Evolutionary conservation across 2,888 invertebrate genomes (phyloP), one percentile per base, ranked within the genome.

Genomic region (Ichneumon xanthorius): DNA sequence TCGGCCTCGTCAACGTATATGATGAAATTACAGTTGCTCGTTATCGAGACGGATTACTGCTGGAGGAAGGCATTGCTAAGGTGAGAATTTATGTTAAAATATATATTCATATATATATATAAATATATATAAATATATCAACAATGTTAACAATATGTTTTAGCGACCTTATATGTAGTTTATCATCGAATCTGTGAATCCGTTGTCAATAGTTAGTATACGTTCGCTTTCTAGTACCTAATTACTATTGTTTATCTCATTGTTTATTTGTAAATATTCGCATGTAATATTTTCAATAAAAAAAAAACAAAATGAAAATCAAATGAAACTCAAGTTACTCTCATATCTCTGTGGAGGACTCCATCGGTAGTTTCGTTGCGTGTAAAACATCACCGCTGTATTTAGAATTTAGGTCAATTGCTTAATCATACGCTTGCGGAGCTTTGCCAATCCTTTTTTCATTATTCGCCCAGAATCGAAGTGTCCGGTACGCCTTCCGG

Each of bases 1-100:
- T 82, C 84, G 89, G 82, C 87, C 75, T 88, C 89, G 87, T 89
- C 90, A 61, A 85, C 90, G 81, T 93, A 92, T 91, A 93, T 92
- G 91, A 93, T 93, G 93, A 93, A 93, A 92, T 91, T 93, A 83
- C 93, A 93, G 90, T 84, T 93, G 87, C 88, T 93, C 76, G 93
- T 93, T 81, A 92, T 93, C 87, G 93, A 93, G 89, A 93, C 93
- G 83, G 93, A 93, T 88, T 91, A 93, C 87, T 91, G 93, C 82
- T 93, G 93, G 93, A 91, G 92, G 90, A 93, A 93, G 88, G 93
- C 93, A 63, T 88, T 93, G 87, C 90, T 93, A 87, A 93, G 93
- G 93, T 93, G 87, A 92, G 85, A 67, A 73, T 33, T 61, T 14
- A n/a, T 26, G 58, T 55, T 4, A 19, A 50, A 48, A n/a, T 16